phyloP scores from a whole-genome alignment of 2,797 vertebrate genomes.

The Erethizon dorsatum region DNA sequence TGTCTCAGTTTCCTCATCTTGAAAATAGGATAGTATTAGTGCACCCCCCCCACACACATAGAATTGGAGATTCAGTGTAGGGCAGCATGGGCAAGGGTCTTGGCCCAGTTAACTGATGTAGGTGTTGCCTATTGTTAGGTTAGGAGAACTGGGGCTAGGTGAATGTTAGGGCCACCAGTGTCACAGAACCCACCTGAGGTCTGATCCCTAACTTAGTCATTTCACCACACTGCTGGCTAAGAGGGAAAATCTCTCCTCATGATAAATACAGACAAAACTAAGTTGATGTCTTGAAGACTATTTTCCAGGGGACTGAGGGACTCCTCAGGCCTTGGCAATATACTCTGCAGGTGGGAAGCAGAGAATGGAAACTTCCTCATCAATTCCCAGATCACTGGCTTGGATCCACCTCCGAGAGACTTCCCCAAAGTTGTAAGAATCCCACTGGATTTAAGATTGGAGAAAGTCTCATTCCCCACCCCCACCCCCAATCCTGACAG shows the following conservation, averaged over 20 bases:
- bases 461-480: not conserved
- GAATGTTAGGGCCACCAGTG: not conserved
- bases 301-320: not conserved
- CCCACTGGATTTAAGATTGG: not conserved
- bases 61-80: not conserved
- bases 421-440: not conserved
- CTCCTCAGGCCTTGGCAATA: not conserved
- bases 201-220: not conserved
- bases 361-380: not conserved
- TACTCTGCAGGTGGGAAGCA: too few relatives aligned
- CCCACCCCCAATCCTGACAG: not conserved
- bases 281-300: not conserved
- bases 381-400: not conserved
- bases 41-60: too few relatives aligned
- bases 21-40: not conserved
- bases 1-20: conserved; percentile 64
- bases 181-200: not conserved
- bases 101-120: not conserved
- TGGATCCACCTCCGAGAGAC: not conserved
- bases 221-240: not conserved
- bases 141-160: not conserved
- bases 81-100: not conserved
- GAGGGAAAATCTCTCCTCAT: not conserved
- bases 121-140: not conserved
- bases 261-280: not conserved